Evolutionary conservation across 2,797 vertebrate genomes (phyloP).

Genomic region (Eulemur mongoz): DNA sequence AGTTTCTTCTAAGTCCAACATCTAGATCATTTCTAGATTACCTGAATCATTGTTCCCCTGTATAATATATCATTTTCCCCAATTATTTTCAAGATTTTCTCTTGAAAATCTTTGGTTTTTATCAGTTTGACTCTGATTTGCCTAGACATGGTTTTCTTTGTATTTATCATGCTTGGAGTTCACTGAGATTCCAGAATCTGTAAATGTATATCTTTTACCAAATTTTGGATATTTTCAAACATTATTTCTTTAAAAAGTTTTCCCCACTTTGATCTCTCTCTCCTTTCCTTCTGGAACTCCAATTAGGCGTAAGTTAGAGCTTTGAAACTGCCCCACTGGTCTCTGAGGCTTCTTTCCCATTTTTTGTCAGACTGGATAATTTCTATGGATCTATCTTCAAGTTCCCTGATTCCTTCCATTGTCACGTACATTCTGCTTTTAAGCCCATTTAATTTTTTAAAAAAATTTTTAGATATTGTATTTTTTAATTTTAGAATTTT

Average conservation of each 20-base stretch:
- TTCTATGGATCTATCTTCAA: background rate
- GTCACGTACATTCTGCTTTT: background rate
- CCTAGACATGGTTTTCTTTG: background rate
- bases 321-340: background rate
- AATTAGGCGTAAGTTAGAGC: background rate
- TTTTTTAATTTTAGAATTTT: background rate
- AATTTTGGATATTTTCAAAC: constrained; percentile 1
- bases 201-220: background rate
- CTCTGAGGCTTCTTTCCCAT: background rate
- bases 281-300: background rate
- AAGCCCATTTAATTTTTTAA: background rate
- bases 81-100: background rate
- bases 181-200: background rate
- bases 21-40: background rate
- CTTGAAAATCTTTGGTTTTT: background rate
- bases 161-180: background rate
- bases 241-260: background rate
- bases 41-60: background rate
- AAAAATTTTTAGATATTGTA: background rate
- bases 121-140: background rate
- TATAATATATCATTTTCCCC: background rate
- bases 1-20: background rate
- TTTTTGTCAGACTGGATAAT: background rate
- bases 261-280: background rate
- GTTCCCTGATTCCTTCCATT: background rate